Base-by-base conservation (phyloP, 2,888 invertebrate species). In the Drosophila helvetica region DNA sequence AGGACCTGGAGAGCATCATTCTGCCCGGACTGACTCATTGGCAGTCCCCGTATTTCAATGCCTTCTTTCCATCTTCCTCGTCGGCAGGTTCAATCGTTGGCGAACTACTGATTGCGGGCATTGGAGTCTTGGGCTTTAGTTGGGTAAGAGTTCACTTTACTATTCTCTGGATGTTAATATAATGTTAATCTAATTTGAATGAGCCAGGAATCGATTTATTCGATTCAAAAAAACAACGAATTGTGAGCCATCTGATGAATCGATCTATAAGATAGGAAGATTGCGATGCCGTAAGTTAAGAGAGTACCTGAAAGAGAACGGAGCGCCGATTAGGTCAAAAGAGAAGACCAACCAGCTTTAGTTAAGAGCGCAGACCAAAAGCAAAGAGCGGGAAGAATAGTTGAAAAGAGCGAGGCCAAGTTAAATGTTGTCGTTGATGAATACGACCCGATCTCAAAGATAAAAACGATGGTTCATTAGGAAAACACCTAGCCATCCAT, bases 31-130 rank as follows among this genome's bases (percentile, higher is more conserved):
- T 90, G 8, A 87, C 89, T 19, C 90, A 89, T 46, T 89, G 89
- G 89, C 90, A 89, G 42, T 90, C 90, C 15, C 89, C 89, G 4
- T 78, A 89, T 54, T 89, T 89, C 30, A 89, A 90, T 68, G 90
- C 87, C 55, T 89, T 78, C 47, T 89, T 53, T 62, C 90, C 90
- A 0, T 86, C 88, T 5, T 79, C 90, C 7, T 68, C 79, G 8
- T 90, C 90, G n/a, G 73, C 74, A 9, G 87, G 86, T 18, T 89
- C 89, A 30, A 89, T 89, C 10, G 78, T 89, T n/a, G 89, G 90
- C 2, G 89, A 89, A 67, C 53, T 89, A 46, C 71, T 90, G 3
- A 86, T 78, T 1, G 90, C 90, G 3, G 89, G 89, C 10, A 84
- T 90, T 50, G 88, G 90, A 19, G 87, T 86, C 6, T 60, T 89